phyloP scores from a whole-genome alignment of 2,797 vertebrate genomes.

The Macroramphosus scolopax region DNA sequence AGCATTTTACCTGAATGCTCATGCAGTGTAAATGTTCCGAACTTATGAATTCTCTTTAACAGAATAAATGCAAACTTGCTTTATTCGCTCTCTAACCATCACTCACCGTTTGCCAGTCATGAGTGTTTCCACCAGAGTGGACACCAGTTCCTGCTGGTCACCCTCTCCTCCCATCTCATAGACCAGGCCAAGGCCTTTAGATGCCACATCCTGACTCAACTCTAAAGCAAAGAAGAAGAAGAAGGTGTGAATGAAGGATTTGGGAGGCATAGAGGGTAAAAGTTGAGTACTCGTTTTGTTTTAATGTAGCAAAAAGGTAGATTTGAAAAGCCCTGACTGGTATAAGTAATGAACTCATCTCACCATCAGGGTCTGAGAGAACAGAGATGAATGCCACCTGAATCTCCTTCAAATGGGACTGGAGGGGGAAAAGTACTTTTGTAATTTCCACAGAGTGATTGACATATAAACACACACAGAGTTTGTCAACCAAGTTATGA shows the following conservation, averaged over 20 bases:
- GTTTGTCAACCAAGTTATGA: too few relatives aligned
- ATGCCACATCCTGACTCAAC: constrained; percentile 95
- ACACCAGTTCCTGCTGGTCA: constrained; percentile 95
- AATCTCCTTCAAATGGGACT: constrained; percentile 96
- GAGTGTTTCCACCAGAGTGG: constrained; percentile 92
- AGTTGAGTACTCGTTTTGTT: neutral
- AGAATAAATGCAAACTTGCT: neutral
- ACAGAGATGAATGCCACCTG: constrained; percentile 93
- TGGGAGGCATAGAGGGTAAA: too few relatives aligned
- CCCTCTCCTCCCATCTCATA: constrained; percentile 93
- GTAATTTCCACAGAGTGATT: too few relatives aligned
- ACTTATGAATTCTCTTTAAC: neutral
- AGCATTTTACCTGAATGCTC: neutral
- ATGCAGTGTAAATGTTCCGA: neutral
- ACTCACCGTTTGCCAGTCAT: constrained; percentile 97
- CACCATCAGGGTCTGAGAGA: constrained; percentile 95
- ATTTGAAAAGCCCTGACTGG: constrained; percentile 1
- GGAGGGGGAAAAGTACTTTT: constrained; percentile 60
- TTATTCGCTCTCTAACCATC: neutral
- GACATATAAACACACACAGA: too few relatives aligned
- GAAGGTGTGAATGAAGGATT: too few relatives aligned
- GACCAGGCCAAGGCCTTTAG: constrained; percentile 95
- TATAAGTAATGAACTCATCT: constrained; percentile 50
- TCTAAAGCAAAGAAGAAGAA: constrained; percentile 75
- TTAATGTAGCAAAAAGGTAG: neutral